Base-by-base conservation (phyloP, 2,113 vertebrate species). In the Phocoena sinus region DNA sequence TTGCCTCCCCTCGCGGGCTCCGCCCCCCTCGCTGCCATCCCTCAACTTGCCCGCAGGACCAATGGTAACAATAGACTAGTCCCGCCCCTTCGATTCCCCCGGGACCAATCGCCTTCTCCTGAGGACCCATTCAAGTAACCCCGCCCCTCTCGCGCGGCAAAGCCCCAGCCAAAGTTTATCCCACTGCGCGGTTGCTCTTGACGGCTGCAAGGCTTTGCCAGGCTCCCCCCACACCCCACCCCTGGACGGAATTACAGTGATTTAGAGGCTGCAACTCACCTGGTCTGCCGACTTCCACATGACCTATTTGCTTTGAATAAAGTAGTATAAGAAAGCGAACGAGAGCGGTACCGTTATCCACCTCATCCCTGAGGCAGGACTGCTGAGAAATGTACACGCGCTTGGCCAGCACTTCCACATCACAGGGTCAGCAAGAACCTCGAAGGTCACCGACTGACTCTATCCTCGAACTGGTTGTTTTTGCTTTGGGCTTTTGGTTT, bases 41-140 rank as follows among this genome's bases (percentile, higher is more conserved):
- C 85, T 94, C 67, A 90, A 82, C 84, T 91, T 38, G 90, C 81
- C n/a, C 0, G 10, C 90, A 65, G 84, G 79, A 93, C 94, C 97
- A 94, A 94, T 90, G n/a, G 94, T 91, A 97, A 97, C 91, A 63
- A 82, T 84, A 60, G 41, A 58, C 53, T 96, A 91, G 89, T 65
- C 95, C 95, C 91, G 74, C 76, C 97, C 96, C 71, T 41, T 70
- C 0, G n/a, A 73, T 77, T 95, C 84, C 96, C 74, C 92, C 21
- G 65, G 91, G 86, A 96, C 95, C 96, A 89, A 92, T 97, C 93
- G 36, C 68, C 56, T 89, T 68, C 96, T 93, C 91, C 44, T 1
- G 60, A 93, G 85, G 80, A 93, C 77, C 36, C 56, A 8, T 77
- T 82, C 81, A 58, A 94, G 26, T 68, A 93, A 88, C 89, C 77